Base-by-base conservation (phyloP, 2,797 vertebrate genomes). In the Oreortyx pictus region DNA sequence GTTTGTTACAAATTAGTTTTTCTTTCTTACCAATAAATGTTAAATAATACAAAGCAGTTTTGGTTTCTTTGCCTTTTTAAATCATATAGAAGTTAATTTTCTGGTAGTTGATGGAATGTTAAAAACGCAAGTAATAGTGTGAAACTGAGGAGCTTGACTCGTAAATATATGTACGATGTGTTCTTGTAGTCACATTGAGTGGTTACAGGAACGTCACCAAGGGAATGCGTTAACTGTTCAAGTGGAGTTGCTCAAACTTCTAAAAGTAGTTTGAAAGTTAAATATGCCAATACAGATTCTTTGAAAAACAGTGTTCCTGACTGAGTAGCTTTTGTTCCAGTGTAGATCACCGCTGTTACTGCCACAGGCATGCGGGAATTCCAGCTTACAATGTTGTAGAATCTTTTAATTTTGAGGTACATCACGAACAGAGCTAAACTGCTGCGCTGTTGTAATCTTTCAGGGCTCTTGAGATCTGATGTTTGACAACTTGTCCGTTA, bases 401-500 rank as follows among this genome's bases (percentile, higher is more conserved):
- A 72, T 88, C 3, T 54, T 78, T 16, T 35, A 22, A 2, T 37
- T 80, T 74, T 68, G 35, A 68, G 57, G 33, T 71, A 46, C 84
- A 23, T 67, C 4, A 14, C 56, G 35, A 49, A n/a, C 3, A 29
- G n/a, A 54, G 33, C 33, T 59, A 3, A 6, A 3, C 76, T 39
- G 7, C 31, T 61, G 46, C 33, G 18, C 29, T 7, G 13, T 43
- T 0, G 1, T 0, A 0, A 54, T 70, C 39, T 14, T 74, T 71
- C 23, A 16, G 23, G 18, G 24, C 41, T 80, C 60, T 67, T 86
- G 16, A 10, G 83, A 7, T 57, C 39, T 59, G 18, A 5, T 39
- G 29, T 57, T 43, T 50, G 67, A 67, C 72, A 54, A 54, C 22
- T 90, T 87, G 77, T 88, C 94, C 95, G 97, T 97, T 97, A 97